Evolutionary conservation across 1,140 invertebrate species (phyloP), one percentile per base, ranked within the genome.

Genomic region (Zaprionus gabonicus): DNA sequence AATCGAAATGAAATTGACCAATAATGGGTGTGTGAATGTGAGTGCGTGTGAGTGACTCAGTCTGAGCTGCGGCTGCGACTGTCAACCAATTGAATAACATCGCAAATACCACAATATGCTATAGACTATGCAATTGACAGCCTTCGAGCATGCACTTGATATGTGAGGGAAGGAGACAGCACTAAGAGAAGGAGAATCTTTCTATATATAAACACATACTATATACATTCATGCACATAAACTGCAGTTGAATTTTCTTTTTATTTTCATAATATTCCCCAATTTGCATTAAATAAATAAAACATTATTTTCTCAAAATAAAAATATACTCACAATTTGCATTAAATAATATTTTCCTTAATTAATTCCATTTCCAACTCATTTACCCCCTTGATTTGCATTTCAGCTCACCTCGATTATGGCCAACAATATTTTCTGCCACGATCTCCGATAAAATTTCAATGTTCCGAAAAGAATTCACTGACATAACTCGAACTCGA

Each of bases 1-100:
- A 91, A 91, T 91, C 81, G 83, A 84, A 91, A 88, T 91, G 84
- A 88, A 91, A 91, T 91, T 88, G 88, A 91, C 81, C 88, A 91
- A 88, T 91, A 91, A 88, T 91, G 76, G 73, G 41, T 64, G 46
- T 63, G 57, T 25, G 59, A 75, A 53, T 76, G 70, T 65, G 70
- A 67, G 20, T 36, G 76, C 63, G 36, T 41, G 6, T 56, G 55
- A 41, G 49, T 62, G 38, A 56, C 34, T 65, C 28, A 51, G 63
- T 73, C 34, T 68, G 20, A 62, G 53, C 27, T 23, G 10, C 41
- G 62, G 38, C 65, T 58, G 57, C 56, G 63, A 79, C 34, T 28
- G 71, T 51, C 51, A 66, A 46, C 46, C 20, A 53, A 83, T 84
- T 78, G 80, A 81, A 81, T 81, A 78, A 69, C 67, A 49, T 49